Evolutionary conservation across 2,888 invertebrate genomes (phyloP), one percentile per base, ranked within the genome.

Genomic region (Archips xylosteana): DNA sequence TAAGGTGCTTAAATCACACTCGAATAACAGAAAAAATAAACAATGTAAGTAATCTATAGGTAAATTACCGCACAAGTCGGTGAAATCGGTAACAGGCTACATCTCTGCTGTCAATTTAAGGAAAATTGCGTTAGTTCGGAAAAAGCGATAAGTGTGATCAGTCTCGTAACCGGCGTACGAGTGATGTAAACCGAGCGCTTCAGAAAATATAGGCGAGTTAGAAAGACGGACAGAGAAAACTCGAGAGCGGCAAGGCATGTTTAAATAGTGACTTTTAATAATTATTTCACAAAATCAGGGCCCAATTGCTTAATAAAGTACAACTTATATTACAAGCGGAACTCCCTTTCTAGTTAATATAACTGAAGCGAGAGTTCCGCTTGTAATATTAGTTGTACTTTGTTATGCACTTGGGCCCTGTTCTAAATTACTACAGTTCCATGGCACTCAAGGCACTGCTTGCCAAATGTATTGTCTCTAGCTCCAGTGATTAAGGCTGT

Each of bases 11-110:
- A 78, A 77, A 68, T 80, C 64, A 75, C 79, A 81, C 82, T 79
- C 75, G 71, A 71, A 75, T 75, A 78, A 71, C 68, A 71, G 64
- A 78, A 78, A 75, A 78, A 77, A 23, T 23, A 78, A 76, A 76
- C 75, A 74, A 79, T 71, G 76, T 81, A 77, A 78, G 80, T 80
- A 70, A 78, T 75, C 76, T 75, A 75, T 76, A 63, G 71, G 79
- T 74, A 79, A 80, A 82, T 81, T 86, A 92, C 94, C 94, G 94
- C 92, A 81, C 90, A 78, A 88, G 93, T 93, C 94, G 94, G 94
- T 83, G 78, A 69, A 81, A 78, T 79, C 82, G 77, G 79, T 88
- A 88, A 86, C 80, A 79, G 94, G 92, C 94, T 94, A 94, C 94
- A 94, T 94, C 84, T 93, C 94, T 85, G 81, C 87, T 82, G 81